Evolutionary conservation across 2,113 vertebrate genomes (phyloP).

Genomic region (Scomber japonicus): DNA sequence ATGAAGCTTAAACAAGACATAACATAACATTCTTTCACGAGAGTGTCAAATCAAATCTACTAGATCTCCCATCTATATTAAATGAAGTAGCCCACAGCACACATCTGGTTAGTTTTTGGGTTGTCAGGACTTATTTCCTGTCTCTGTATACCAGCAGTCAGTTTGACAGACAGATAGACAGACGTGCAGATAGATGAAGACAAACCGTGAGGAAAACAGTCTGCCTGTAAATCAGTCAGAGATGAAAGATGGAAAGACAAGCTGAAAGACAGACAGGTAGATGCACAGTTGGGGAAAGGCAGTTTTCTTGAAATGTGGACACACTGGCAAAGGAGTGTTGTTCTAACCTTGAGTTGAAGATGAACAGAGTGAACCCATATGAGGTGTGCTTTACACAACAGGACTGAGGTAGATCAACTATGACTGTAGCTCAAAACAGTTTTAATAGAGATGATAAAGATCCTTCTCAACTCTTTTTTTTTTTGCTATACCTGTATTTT

Average conservation of each 20-base stretch:
- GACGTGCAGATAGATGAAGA: not conserved
- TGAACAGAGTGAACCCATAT: not conserved
- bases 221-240: constrained; percentile 28
- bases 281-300: constrained; percentile 9
- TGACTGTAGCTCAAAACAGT: constrained; percentile 8
- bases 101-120: constrained; percentile 63
- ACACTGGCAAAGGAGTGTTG: not conserved
- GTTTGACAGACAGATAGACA: constrained; percentile 46
- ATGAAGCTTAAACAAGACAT: constrained; percentile 7
- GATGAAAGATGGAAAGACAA: not conserved
- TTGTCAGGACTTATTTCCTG: constrained; percentile 54
- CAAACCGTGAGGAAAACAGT: constrained; percentile 8
- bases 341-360: constrained; percentile 7
- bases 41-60: constrained; percentile 9
- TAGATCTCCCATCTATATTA: constrained; percentile 12
- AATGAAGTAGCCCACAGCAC: constrained; percentile 21
- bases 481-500: not conserved
- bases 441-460: not conserved
- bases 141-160: not conserved
- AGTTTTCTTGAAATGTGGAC: not conserved
- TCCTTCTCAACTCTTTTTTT: not conserved
- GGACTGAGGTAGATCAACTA: not conserved
- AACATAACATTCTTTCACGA: not conserved
- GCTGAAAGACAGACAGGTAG: constrained; percentile 18
- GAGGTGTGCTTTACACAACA: not conserved